Base-by-base conservation (phyloP, 2,888 invertebrate species). In the Sminthurides aquaticus region DNA sequence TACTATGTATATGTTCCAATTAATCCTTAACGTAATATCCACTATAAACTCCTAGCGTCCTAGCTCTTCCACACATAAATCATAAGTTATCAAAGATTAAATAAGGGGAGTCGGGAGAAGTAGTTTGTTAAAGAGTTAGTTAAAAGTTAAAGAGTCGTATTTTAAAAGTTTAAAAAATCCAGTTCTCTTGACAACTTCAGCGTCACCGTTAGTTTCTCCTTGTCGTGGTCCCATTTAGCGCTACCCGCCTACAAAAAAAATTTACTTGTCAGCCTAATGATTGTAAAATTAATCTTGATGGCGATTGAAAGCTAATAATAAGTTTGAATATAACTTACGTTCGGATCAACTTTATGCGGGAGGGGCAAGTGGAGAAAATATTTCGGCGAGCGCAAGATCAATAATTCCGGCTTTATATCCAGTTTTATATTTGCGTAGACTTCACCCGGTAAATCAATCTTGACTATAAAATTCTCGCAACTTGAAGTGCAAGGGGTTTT, bases 391-490 rank as follows among this genome's bases (percentile, higher is more conserved):
- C 80, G 79, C 34, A 90, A 79, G 65, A 85, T 85, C 25, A 91
- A 78, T 68, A 83, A 82, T 11, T 79, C 81, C 43, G 82, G 81
- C 69, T 79, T 79, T 25, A 83, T 86, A 68, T 86, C 84, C 55
- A 94, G 80, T 70, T 89, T 86, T 66, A 94, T 85, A 76, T 88
- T 87, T 71, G 87, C 85, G 55, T 84, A 84, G 67, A 83, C 84
- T 76, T 92, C 91, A 1, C 84, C 87, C 0, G 91, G 88, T 77
- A 95, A 80, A 74, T 85, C 81, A 20, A 94, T 83, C 67, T 84
- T 83, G 26, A 95, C 81, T n/a, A 91, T 82, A 79, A 95, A 85
- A 78, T 90, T 88, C 79, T 95, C 94, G 79, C 93, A 93, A 76
- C 91, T 91, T 2, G 90, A 84, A 0, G 90, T 86, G 1, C 85